Conservation (phyloP, 2,113 vertebrate species). For the Perca schrenkii region DNA sequence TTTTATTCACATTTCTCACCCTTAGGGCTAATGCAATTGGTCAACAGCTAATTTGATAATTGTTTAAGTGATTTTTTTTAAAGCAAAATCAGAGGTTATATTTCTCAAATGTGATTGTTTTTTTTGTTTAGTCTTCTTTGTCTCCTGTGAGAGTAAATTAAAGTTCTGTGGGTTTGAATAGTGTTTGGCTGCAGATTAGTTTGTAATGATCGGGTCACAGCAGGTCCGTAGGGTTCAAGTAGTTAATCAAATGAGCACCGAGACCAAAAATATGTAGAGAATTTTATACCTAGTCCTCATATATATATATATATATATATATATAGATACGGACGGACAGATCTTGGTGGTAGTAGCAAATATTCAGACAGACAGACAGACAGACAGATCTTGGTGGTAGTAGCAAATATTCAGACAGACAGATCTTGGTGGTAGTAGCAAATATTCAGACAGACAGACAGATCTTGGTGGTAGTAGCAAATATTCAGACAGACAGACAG, state of each 20-base stretch:
- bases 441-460: too few relatives aligned
- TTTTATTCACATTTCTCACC: too few relatives aligned
- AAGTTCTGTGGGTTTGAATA: neutral
- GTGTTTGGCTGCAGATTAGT: neutral
- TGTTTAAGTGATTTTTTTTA: neutral
- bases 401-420: too few relatives aligned
- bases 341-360: too few relatives aligned
- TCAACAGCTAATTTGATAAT: neutral
- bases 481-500: too few relatives aligned
- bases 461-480: too few relatives aligned
- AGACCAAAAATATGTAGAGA: neutral
- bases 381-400: too few relatives aligned
- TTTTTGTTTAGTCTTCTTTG: neutral
- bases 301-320: too few relatives aligned
- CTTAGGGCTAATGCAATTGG: neutral
- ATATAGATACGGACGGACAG: too few relatives aligned
- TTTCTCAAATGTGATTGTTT: neutral
- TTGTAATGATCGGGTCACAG: neutral
- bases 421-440: too few relatives aligned
- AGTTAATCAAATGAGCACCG: neutral
- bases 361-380: too few relatives aligned
- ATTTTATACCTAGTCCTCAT: neutral
- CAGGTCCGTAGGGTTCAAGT: neutral
- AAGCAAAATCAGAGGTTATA: neutral
- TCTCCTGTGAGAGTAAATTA: neutral